Base-by-base conservation (phyloP, 92 coral and sea anemone genomes). In the Anthopleura xanthogrammica region DNA sequence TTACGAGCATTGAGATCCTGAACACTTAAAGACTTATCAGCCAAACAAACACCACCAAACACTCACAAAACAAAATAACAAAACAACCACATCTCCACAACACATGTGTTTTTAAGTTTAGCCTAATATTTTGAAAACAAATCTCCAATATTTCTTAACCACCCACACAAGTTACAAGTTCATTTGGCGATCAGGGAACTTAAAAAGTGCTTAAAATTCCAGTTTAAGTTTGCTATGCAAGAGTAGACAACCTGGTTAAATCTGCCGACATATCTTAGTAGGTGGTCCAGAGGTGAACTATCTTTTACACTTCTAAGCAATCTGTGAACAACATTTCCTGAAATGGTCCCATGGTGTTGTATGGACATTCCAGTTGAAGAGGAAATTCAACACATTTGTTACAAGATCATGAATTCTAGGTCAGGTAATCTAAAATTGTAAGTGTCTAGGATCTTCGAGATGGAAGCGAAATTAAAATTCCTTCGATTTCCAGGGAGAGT, bases 161-260 rank as follows among this genome's bases (percentile, higher is more conserved):
- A 19, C 36, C 72, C 72, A 64, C 72, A 64, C 72, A 64, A 64
- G 13, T 2, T 64, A 11, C 72, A n/a, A 64, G 36, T 19, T 20
- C 72, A 64, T 17, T 19, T 10, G 24, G 72, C 11, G 3, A 64
- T 5, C 29, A 64, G 2, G 22, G 50, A 11, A 22, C 36, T 64
- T 64, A 64, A 22, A 64, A 64, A 64, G 24, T 17, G 72, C 72
- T 64, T 64, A 64, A 64, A 20, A 64, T 64, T 64, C 72, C 72
- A 64, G 72, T 29, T 29, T 0, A 29, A 29, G 36, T 8, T 20
- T 2, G 24, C 72, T 9, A 4, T 64, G 72, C 22, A 0, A n/a
- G 17, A 14, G 12, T 1, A 29, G 72, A 3, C 20, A 10, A 9
- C 24, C 72, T 64, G 11, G 24, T 64, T 64, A 7, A 64, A 7